These are phyloP conservation scores for Stigmatopora argus DNA, from an alignment of 2,113 vertebrate genomes.

Conservation along the genomic window DNA sequence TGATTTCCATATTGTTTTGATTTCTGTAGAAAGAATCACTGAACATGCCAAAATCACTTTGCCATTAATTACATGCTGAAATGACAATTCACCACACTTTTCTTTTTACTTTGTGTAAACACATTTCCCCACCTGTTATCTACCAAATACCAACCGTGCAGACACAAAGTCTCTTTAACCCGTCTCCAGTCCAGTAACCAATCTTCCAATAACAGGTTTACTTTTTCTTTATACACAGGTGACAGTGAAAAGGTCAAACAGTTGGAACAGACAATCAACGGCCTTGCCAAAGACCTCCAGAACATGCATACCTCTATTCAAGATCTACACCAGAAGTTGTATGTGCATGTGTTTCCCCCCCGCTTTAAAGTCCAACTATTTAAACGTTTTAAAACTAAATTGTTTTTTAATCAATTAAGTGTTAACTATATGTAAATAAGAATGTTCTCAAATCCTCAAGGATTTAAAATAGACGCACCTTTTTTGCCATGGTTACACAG, in stretches of 20 bases:
- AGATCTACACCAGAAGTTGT: slow-evolving; percentile 69
- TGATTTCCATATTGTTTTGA: neutral
- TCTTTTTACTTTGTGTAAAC: neutral
- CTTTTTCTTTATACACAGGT: slow-evolving; percentile 47
- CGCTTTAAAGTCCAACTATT: neutral
- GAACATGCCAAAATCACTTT: neutral
- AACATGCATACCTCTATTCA: slow-evolving; percentile 75
- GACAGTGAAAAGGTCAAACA: slow-evolving; percentile 75
- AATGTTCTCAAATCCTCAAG: no score
- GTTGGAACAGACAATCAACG: slow-evolving; percentile 81
- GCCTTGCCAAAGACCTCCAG: slow-evolving; percentile 78
- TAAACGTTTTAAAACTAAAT: no score
- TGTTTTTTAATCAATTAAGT: no score
- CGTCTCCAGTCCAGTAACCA: neutral
- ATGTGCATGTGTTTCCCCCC: slow-evolving; percentile 32
- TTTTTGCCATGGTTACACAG: no score
- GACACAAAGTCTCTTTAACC: no score
- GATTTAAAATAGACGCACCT: no score
- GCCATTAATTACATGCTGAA: neutral
- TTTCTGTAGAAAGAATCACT: neutral
- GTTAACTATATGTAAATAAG: no score
- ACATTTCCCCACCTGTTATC: neutral
- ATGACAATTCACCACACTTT: neutral
- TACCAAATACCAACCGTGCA: no score
- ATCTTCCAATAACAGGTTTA: neutral